Conservation (phyloP, 2,888 invertebrate genomes). For the Latrodectus hesperus region DNA sequence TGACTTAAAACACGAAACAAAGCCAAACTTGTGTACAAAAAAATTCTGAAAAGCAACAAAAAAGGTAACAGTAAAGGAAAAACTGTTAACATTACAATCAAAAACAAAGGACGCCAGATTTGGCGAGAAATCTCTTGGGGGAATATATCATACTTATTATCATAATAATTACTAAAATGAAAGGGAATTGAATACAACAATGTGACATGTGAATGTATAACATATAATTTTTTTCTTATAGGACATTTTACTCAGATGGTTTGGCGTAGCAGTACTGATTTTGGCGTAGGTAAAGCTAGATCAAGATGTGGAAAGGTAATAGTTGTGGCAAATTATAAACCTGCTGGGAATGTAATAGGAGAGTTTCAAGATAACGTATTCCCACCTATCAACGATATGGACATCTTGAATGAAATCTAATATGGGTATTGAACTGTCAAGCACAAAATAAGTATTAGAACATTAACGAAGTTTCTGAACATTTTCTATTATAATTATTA, state of each 20-base stretch:
- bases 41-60: too few species aligned
- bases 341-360: constrained; percentile 75
- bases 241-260: constrained; percentile 76
- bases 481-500: neutral
- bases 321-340: constrained; percentile 75
- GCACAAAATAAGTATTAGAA: neutral
- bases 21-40: too few species aligned
- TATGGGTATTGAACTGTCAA: neutral
- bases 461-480: neutral
- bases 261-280: constrained; percentile 75
- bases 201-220: too few species aligned
- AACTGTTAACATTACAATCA: too few species aligned
- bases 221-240: constrained; percentile 40
- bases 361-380: constrained; percentile 74
- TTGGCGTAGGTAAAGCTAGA: constrained; percentile 75
- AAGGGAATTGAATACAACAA: too few species aligned
- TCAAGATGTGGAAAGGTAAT: constrained; percentile 74
- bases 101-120: too few species aligned
- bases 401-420: constrained; percentile 48
- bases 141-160: too few species aligned
- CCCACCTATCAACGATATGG: constrained; percentile 67
- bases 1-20: too few species aligned
- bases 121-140: too few species aligned
- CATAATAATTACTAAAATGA: too few species aligned
- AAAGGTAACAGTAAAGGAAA: too few species aligned